Conservation (phyloP, 2,888 invertebrate species). For the Tubiluchus corallicola region DNA sequence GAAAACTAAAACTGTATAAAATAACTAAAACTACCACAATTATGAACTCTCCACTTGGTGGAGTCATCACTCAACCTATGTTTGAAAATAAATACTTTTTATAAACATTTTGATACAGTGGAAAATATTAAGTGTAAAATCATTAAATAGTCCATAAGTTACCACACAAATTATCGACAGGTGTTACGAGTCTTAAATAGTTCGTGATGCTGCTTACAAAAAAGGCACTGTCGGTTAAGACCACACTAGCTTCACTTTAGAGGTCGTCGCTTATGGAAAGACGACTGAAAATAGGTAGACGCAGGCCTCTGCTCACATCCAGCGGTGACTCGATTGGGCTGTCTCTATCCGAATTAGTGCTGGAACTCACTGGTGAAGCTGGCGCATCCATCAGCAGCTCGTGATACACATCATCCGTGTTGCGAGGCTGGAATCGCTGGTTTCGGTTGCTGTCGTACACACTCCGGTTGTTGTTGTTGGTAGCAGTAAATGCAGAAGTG, state of each 20-base stretch:
- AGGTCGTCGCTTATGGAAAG: background rate
- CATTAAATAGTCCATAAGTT: background rate
- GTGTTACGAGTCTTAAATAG: too few species aligned
- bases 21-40: too few species aligned
- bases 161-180: conserved; percentile 1
- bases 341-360: background rate
- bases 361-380: background rate
- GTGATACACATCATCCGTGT: background rate
- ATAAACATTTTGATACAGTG: conserved; percentile 3
- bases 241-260: too few species aligned
- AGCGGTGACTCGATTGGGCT: conserved; percentile 11
- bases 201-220: too few species aligned
- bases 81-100: background rate
- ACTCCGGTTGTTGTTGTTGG: too few species aligned
- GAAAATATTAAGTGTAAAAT: background rate
- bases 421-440: conserved; percentile 10
- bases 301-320: conserved; percentile 12
- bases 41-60: too few species aligned
- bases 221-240: too few species aligned
- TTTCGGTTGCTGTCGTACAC: conserved; percentile 8
- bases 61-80: too few species aligned
- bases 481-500: too few species aligned
- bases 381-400: background rate
- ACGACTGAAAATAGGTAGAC: conserved; percentile 15
- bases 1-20: too few species aligned